Evolutionary conservation across 2,113 vertebrate species (phyloP), one percentile per base, ranked within the genome.

Genomic region (Nothobranchius furzeri): DNA sequence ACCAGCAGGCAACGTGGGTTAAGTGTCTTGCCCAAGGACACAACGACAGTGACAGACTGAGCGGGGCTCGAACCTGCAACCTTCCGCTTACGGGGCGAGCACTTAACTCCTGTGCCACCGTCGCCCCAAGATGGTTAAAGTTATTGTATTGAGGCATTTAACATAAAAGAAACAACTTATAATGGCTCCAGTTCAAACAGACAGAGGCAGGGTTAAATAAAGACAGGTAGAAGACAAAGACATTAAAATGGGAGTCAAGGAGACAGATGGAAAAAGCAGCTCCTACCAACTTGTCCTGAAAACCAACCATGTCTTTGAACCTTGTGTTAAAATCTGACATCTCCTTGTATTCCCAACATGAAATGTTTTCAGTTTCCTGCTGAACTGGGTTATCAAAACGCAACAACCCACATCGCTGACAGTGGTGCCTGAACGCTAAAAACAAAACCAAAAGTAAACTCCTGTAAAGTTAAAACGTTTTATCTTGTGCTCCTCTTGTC

Each of bases 371-470:
- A 63, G 25, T 85, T 88, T 76, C 66, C 64, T 56, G 9, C 7
- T 75, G 64, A 80, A 30, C 60, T n/a, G 20, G 64, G 9, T 53
- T 56, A 54, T 62, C 55, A 75, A 61, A 51, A 70, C 0, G 8
- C 67, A 43, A 68, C 0, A n/a, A 45, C 9, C 4, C 25, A 0
- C 3, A 2, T 24, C 11, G 9, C 37, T 37, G 24, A 67, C 2
- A 56, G n/a, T 7, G 5, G 1, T 48, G 7, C 14, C 35, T 12
- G 4, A 9, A 9, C 25, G 17, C 20, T 68, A 72, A 70, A 47
- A 88, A 43, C 6, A 71, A 89, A 91, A 91, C 70, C 30, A 79
- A 89, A 87, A 83, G 42, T 15, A 68, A 70, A 57, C 1, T 50
- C 47, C 0, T 15, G 49, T 24, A 2, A 61, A 72, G 15, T 71